Base-by-base conservation (phyloP, 2,113 vertebrate species). In the Malurus elegans region DNA sequence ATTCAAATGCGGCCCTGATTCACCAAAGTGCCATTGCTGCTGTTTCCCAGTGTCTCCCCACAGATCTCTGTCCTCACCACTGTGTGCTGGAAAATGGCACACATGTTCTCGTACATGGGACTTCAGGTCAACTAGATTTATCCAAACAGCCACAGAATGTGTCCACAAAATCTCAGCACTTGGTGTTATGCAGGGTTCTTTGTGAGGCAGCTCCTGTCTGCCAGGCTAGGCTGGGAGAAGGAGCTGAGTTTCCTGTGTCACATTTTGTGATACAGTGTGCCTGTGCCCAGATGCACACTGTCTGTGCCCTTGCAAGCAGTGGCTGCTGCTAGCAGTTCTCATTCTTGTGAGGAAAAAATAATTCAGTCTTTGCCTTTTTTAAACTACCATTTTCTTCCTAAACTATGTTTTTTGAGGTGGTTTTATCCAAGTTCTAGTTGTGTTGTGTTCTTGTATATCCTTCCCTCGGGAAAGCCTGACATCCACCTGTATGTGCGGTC, bases 121-220 rank as follows among this genome's bases (percentile, higher is more conserved):
- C 17, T 31, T 48, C 4, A 14, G 8, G 12, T 32, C 67, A 50
- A 4, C 36, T 66, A 6, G 2, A 7, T 61, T 76, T 69, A 54
- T 73, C 8, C n/a, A 44, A 36, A 53, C 0, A 2, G 26, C 8
- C 26, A 25, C 3, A 3, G 28, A 54, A 42, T 2, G 2, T 13
- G 20, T 8, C 42, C 42, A 42, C 20, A 38, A 36, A 76, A 26
- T 32, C 18, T 40, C 53, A 19, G 9, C 8, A 76, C 3, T 47
- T 57, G 19, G 28, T 4, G 1, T 26, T 29, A 1, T 38, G 20
- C 36, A 48, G 53, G 24, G 60, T 14, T 4, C 0, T 7, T 7
- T 31, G 15, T 23, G 31, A 76, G 36, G 42, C 29, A 57, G 8
- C 16, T 71, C 10, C 36, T 19, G 6, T 25, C 2, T 18, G 17